Percentiles rank a stretch among this genome's conserved stretches.
Evolutionary conservation across 2,113 vertebrate genomes (phyloP).

Genomic region (Oxygymnocypris stewartii): DNA sequence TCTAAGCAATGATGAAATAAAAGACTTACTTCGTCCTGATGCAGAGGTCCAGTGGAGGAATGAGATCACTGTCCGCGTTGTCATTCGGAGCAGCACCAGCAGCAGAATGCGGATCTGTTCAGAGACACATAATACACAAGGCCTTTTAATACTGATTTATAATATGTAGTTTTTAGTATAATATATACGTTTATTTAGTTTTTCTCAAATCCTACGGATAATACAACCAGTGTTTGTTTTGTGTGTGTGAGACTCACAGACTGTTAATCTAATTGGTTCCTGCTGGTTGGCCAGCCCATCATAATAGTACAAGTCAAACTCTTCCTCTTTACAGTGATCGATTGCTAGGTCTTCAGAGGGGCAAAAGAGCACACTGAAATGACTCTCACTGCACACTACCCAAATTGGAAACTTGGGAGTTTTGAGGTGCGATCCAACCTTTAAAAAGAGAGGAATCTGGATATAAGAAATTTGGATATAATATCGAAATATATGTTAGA

Average conservation of each 20-base stretch:
- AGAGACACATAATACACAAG: slow-evolving; percentile 44
- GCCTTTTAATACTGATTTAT: slow-evolving; percentile 8
- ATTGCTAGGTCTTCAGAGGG: slow-evolving; percentile 79
- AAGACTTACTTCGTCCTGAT: slow-evolving; percentile 88
- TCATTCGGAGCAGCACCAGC: slow-evolving; percentile 53
- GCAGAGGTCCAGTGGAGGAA: slow-evolving; percentile 89
- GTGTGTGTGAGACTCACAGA: slow-evolving; percentile 78
- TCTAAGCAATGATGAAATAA: not conserved
- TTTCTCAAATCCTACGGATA: not conserved
- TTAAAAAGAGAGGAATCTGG: not conserved
- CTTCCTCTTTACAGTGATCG: slow-evolving; percentile 66
- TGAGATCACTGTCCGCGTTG: slow-evolving; percentile 75
- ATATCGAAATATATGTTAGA: not conserved
- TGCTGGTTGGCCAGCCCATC: slow-evolving; percentile 94
- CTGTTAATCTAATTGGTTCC: slow-evolving; percentile 86
- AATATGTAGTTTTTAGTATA: too few species aligned
- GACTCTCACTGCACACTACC: slow-evolving; percentile 96
- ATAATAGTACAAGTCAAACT: slow-evolving; percentile 92
- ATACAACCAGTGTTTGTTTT: not conserved
- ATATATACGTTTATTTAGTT: slow-evolving; percentile 4
- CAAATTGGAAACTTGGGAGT: slow-evolving; percentile 88
- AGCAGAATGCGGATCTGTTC: slow-evolving; percentile 45
- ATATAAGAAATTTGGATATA: not conserved
- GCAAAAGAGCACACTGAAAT: slow-evolving; percentile 91
- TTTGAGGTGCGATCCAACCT: slow-evolving; percentile 93